Conservation (phyloP, 2,888 invertebrate genomes). For the Tinea trinotella region DNA sequence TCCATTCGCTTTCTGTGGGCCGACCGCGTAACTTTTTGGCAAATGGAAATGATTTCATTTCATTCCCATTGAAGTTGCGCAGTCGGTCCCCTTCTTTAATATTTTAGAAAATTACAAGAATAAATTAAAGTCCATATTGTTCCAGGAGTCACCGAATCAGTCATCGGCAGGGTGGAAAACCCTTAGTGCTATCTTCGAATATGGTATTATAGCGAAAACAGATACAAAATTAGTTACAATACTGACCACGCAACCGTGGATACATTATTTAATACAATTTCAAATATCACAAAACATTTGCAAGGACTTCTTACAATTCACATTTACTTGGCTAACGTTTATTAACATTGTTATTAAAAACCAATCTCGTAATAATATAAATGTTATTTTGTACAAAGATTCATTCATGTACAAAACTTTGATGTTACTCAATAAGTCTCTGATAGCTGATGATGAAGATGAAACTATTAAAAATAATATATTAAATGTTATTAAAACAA, state of each 20-base stretch:
- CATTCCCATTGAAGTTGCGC: no score
- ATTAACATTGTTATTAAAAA: conserved; percentile 44
- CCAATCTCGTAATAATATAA: conserved; percentile 27
- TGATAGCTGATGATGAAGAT: conserved; percentile 30
- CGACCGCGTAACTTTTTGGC: no score
- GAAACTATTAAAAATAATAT: conserved; percentile 35
- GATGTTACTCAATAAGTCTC: conserved; percentile 38
- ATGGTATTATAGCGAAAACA: conserved; percentile 46
- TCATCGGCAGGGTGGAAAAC: conserved; percentile 56
- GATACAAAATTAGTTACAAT: conserved; percentile 45
- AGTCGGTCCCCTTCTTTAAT: no score
- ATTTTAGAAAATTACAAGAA: neutral
- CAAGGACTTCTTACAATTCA: conserved; percentile 47
- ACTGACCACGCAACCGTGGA: conserved; percentile 59
- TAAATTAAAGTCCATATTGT: neutral
- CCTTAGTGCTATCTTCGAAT: conserved; percentile 49
- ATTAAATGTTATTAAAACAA: conserved; percentile 36
- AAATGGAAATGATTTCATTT: no score
- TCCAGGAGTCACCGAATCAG: conserved; percentile 47
- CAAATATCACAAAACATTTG: conserved; percentile 49
- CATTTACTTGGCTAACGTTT: conserved; percentile 48
- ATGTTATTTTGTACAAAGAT: conserved; percentile 32
- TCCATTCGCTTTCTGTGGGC: no score
- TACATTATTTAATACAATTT: conserved; percentile 50
- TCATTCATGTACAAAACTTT: conserved; percentile 44